Conservation (phyloP, 2,113 vertebrate species). For the Porphyrio hochstetteri region DNA sequence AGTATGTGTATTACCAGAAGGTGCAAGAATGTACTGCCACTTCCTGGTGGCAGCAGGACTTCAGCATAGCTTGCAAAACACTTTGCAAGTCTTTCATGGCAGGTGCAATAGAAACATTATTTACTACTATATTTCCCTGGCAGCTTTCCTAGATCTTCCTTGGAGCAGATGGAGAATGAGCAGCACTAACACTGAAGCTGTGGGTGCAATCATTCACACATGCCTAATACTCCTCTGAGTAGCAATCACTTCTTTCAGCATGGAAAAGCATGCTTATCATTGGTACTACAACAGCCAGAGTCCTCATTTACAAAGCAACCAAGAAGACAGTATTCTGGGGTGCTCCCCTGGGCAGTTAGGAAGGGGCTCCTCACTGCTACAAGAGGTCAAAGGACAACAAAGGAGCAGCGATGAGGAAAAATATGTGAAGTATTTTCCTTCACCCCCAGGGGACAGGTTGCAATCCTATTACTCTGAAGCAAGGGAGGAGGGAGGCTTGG, state of each 20-base stretch:
- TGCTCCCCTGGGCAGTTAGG: background rate
- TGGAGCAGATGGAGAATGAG: conserved; percentile 48
- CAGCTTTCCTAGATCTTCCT: conserved; percentile 16
- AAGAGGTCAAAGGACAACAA: background rate
- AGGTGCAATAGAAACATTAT: conserved; percentile 48
- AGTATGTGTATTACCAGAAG: background rate
- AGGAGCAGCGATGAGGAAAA: conserved; percentile 1
- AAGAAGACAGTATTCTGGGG: background rate
- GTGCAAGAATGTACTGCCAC: background rate
- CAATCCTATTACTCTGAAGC: background rate
- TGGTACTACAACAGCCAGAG: background rate
- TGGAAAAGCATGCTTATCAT: background rate
- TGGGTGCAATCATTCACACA: conserved; percentile 16
- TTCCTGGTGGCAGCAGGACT: background rate
- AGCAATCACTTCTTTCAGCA: background rate
- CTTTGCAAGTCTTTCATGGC: background rate
- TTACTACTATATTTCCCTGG: conserved; percentile 42
- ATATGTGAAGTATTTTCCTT: conserved; percentile 41
- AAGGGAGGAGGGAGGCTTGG: background rate
- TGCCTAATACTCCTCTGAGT: conserved; percentile 6
- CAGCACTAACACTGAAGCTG: background rate
- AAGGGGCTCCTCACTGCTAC: background rate
- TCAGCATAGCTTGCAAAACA: background rate
- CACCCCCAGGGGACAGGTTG: conserved; percentile 1
- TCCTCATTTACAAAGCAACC: background rate